Evolutionary conservation across 2,888 invertebrate species (phyloP).

Genomic region (Standfussiana lucernea): DNA sequence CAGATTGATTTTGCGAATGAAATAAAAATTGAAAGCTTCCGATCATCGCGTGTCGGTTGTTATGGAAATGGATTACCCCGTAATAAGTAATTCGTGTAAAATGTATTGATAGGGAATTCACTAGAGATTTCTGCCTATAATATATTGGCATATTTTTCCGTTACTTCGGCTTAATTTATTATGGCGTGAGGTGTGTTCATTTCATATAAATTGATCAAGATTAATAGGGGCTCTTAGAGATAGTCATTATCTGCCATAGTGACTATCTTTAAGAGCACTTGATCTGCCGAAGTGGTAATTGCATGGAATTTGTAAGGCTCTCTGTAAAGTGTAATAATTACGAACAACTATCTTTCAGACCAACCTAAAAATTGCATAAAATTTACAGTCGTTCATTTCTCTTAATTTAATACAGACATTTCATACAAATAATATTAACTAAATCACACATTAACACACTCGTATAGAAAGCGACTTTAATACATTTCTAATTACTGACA

Average conservation of each 20-base stretch:
- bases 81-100: conserved; percentile 44
- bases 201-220: neutral
- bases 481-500: neutral
- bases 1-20: conserved; percentile 31
- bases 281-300: neutral
- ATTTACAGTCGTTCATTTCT: neutral
- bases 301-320: neutral
- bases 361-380: neutral
- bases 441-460: neutral
- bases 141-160: conserved; percentile 2
- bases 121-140: conserved; percentile 22
- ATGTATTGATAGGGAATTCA: conserved; percentile 36
- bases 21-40: conserved; percentile 56
- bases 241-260: too few species aligned
- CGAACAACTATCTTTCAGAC: neutral
- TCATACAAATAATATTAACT: neutral
- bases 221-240: neutral
- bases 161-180: neutral
- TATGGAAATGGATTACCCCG: conserved; percentile 54
- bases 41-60: conserved; percentile 49
- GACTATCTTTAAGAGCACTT: too few species aligned
- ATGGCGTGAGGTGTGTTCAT: conserved; percentile 6
- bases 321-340: neutral
- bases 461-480: neutral
- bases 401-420: neutral